Evolutionary conservation across 2,888 invertebrate genomes (phyloP).

Genomic region (Diarsia rubi): DNA sequence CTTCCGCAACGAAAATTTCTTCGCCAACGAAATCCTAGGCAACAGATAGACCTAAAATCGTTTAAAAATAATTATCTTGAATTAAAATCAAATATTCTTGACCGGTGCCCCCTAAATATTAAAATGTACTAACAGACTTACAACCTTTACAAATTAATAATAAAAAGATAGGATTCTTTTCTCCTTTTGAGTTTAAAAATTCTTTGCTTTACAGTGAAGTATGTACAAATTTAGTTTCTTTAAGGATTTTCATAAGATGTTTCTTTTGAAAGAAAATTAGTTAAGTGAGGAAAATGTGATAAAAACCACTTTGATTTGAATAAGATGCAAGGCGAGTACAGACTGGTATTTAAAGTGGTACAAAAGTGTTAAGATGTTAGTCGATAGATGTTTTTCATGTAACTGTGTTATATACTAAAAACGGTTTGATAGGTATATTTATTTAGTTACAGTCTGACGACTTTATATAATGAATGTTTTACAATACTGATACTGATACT

Average conservation of each 20-base stretch:
- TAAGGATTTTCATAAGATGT: constrained; percentile 9
- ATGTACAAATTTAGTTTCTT: constrained; percentile 32
- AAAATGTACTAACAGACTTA: constrained; percentile 14
- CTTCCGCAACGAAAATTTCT: no score
- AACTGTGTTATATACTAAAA: not conserved
- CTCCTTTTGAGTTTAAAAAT: constrained; percentile 14
- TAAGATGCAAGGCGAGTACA: not conserved
- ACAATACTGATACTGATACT: no score
- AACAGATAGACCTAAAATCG: not conserved
- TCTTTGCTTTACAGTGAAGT: constrained; percentile 35
- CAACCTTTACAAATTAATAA: constrained; percentile 21
- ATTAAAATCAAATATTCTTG: not conserved
- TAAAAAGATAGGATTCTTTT: constrained; percentile 12
- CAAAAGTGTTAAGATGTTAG: not conserved
- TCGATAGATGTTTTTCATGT: not conserved
- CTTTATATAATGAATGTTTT: no score
- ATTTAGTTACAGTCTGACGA: not conserved
- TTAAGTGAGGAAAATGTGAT: constrained; percentile 6
- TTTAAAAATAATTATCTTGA: not conserved
- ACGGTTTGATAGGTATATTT: not conserved
- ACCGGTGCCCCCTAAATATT: not conserved
- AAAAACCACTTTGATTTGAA: constrained; percentile 1
- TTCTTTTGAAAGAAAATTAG: not conserved
- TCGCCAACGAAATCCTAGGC: no score
- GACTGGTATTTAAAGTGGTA: not conserved